These are phyloP conservation scores for Limnephilus lunatus DNA, from an alignment of 2,888 invertebrate genomes.

Conservation along the genomic window DNA sequence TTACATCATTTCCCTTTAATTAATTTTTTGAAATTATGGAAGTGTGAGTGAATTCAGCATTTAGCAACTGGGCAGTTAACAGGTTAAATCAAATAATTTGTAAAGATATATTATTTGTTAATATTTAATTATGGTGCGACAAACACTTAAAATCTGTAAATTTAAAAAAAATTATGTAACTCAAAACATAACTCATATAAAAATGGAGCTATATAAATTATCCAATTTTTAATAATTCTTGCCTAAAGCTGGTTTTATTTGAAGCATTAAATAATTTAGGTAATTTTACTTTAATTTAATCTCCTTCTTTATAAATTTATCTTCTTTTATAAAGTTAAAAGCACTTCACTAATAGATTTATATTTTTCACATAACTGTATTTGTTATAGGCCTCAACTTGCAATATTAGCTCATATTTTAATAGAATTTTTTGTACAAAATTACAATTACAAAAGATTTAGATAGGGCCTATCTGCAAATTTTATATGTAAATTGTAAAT, in stretches of 20 bases:
- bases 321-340: background rate
- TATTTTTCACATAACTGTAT: background rate
- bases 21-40: background rate
- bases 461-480: background rate
- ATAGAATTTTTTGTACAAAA: background rate
- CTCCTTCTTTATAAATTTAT: background rate
- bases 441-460: background rate
- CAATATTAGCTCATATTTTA: background rate
- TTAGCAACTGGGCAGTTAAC: background rate
- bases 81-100: background rate
- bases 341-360: background rate
- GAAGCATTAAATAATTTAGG: background rate
- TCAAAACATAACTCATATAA: background rate
- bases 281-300: background rate
- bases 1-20: background rate
- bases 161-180: background rate
- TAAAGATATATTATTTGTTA: background rate
- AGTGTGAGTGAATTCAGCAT: background rate
- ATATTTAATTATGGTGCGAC: background rate
- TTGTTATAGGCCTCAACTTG: background rate
- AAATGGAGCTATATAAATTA: background rate
- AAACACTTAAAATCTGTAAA: background rate
- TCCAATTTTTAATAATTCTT: background rate
- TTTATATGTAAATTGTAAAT: background rate
- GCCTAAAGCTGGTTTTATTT: background rate